Percentiles rank a stretch among this genome's conserved stretches.
phyloP scores from a whole-genome alignment of 2,797 vertebrate species.

The Sebastes diaconus region DNA sequence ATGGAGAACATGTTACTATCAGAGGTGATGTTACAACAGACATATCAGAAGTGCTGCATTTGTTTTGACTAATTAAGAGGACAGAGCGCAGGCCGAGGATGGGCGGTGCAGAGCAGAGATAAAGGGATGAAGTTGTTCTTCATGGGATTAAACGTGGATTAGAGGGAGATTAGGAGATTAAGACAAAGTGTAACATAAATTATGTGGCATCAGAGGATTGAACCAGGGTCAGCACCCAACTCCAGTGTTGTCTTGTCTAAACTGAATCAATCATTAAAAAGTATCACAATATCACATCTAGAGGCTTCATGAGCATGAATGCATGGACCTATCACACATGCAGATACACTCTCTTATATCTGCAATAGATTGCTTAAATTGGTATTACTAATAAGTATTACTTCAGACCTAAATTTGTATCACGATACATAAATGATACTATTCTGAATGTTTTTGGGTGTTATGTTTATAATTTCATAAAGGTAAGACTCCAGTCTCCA shows the following conservation, averaged over 20 bases:
- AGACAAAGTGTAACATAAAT: slow-evolving; percentile 48
- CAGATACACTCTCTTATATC: not conserved
- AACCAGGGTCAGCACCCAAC: slow-evolving; percentile 22
- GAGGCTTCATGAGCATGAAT: not conserved
- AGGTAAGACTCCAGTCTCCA: not conserved
- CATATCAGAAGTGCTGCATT: not conserved
- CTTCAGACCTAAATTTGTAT: not conserved
- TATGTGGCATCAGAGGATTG: slow-evolving; percentile 40
- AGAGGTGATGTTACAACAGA: not conserved
- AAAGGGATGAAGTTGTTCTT: slow-evolving; percentile 54
- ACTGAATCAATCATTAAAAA: not conserved
- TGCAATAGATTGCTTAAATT: not conserved
- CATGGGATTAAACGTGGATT: slow-evolving; percentile 60
- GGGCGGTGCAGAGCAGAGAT: slow-evolving; percentile 31
- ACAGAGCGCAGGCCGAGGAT: not conserved
- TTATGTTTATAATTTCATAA: not conserved
- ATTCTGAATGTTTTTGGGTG: not conserved
- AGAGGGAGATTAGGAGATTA: slow-evolving; percentile 65
- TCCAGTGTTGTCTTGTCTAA: slow-evolving; percentile 29
- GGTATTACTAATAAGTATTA: not conserved
- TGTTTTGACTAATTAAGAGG: slow-evolving; percentile 22
- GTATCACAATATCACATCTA: not conserved
- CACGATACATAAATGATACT: not conserved
- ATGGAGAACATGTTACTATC: not conserved
- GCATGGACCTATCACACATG: not conserved